These are phyloP conservation scores for Parauchenoglanis punctatus DNA, from an alignment of 2,797 vertebrate species.

Conservation along the genomic window DNA sequence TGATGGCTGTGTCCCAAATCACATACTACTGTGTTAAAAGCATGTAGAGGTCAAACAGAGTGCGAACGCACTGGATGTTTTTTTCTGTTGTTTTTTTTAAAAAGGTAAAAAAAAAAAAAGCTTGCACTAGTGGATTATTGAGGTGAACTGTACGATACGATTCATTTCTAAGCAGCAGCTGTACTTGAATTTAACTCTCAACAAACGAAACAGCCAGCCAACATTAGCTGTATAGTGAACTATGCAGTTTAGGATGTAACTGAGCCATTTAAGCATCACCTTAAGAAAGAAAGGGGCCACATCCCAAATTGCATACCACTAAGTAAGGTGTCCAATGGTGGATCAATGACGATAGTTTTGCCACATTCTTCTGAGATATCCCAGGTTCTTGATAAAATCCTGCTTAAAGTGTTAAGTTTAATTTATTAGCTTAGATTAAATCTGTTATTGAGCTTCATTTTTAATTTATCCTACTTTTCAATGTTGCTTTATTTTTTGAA, in stretches of 20 bases:
- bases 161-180: not conserved
- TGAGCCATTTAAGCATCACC: not conserved
- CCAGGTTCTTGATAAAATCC: not conserved
- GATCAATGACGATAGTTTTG: not conserved
- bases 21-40: not conserved
- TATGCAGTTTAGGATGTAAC: not conserved
- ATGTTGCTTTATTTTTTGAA: not conserved
- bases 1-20: conserved; percentile 1
- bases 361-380: not conserved
- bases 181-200: not conserved
- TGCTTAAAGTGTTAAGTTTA: not conserved
- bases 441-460: not conserved
- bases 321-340: not conserved
- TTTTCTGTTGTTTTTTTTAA: not conserved
- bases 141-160: not conserved
- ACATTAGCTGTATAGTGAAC: not conserved
- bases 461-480: not conserved
- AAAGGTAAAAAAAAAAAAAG: not conserved
- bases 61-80: not conserved
- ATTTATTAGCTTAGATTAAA: not conserved
- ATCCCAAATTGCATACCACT: not conserved
- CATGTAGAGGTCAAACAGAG: not conserved
- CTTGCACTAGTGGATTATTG: no score
- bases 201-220: not conserved
- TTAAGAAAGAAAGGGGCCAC: not conserved